phyloP scores from a whole-genome alignment of 2,888 invertebrate species.

The Cataglyphis cursor region DNA sequence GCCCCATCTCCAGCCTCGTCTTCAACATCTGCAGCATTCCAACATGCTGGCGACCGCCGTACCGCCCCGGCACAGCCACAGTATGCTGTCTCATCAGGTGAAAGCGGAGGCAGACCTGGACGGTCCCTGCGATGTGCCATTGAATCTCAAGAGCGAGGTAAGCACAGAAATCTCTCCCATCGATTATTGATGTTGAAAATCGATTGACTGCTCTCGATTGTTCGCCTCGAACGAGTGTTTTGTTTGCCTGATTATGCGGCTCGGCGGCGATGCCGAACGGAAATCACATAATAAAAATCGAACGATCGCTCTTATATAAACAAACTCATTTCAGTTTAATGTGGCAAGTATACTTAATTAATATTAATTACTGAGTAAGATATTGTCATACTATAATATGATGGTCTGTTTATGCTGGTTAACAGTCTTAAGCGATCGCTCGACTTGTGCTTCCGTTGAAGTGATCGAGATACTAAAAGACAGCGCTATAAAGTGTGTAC shows the following conservation, averaged over 20 bases:
- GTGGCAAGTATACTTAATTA: slow-evolving; percentile 14
- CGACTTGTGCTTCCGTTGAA: background rate
- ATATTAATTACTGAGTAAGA: slow-evolving; percentile 17
- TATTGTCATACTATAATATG: background rate
- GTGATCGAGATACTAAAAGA: background rate
- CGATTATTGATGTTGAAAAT: slow-evolving; percentile 37
- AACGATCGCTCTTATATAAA: slow-evolving; percentile 13
- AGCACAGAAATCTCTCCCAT: slow-evolving; percentile 73
- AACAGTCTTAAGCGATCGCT: slow-evolving; percentile 18
- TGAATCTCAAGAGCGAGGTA: slow-evolving; percentile 87
- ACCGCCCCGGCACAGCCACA: slow-evolving; percentile 85
- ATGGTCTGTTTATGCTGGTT: slow-evolving; percentile 29
- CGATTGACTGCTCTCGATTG: slow-evolving; percentile 41
- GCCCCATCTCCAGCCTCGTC: slow-evolving; percentile 82
- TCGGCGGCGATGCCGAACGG: background rate
- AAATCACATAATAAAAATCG: slow-evolving; percentile 7
- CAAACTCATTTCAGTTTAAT: slow-evolving; percentile 7
- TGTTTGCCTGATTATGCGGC: slow-evolving; percentile 10
- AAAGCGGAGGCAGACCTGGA: slow-evolving; percentile 84
- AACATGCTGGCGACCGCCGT: slow-evolving; percentile 86
- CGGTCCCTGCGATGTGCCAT: slow-evolving; percentile 85
- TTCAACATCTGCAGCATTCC: slow-evolving; percentile 82
- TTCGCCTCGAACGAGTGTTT: slow-evolving; percentile 44
- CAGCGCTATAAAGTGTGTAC: background rate
- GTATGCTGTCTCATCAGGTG: slow-evolving; percentile 85